Conservation (phyloP, 2,888 invertebrate genomes). For the Thecophora atra region DNA sequence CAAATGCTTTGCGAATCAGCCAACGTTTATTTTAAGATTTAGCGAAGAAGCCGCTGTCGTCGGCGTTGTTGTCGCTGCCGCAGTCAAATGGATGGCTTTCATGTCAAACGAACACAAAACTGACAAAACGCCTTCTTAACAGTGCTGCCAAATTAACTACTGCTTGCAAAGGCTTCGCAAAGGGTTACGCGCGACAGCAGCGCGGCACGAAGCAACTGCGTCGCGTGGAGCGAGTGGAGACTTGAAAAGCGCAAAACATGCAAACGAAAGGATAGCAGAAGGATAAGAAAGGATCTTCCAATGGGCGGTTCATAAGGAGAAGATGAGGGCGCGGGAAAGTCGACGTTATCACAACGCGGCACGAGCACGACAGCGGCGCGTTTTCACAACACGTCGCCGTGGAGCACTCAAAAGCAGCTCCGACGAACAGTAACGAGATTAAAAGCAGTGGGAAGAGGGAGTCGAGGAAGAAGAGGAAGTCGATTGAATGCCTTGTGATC, state of each 20-base stretch:
- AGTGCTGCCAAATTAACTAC: constrained; percentile 36
- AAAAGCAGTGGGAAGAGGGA: background rate
- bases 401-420: background rate
- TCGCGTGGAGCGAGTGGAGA: background rate
- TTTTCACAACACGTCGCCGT: background rate
- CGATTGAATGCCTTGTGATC: constrained; percentile 20
- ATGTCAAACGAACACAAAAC: constrained; percentile 34
- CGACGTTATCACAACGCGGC: constrained; percentile 14
- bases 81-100: constrained; percentile 12
- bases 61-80: background rate
- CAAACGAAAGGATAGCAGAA: constrained; percentile 22
- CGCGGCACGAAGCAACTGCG: background rate
- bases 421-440: background rate
- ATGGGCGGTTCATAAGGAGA: constrained; percentile 15
- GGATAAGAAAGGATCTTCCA: constrained; percentile 25
- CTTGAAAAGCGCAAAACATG: constrained; percentile 36
- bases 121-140: constrained; percentile 35
- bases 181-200: constrained; percentile 22
- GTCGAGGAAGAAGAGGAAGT: background rate
- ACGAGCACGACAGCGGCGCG: background rate
- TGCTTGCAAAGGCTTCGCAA: background rate
- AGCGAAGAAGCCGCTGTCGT: background rate
- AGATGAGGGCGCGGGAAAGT: background rate
- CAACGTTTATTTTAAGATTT: constrained; percentile 8
- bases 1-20: background rate